Percentiles rank a stretch among this genome's conserved stretches.
Conservation (phyloP, 2,113 vertebrate genomes). For the Ariopsis seemanni region DNA sequence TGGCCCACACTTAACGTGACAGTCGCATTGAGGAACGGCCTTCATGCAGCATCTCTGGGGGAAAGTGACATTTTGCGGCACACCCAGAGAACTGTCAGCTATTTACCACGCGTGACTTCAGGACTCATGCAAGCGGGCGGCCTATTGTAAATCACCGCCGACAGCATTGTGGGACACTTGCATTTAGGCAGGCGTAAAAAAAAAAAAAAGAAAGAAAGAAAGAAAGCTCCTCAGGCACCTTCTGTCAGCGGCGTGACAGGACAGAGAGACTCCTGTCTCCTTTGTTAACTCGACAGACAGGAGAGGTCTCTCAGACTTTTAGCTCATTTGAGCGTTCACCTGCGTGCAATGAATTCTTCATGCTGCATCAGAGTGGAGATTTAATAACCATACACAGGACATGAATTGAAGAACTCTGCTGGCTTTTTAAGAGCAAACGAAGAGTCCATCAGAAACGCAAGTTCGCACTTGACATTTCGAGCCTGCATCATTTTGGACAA, state of each 20-base stretch:
- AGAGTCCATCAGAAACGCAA: conserved; percentile 14
- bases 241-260: conserved; percentile 50
- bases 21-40: conserved; percentile 47
- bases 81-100: conserved; percentile 29
- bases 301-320: conserved; percentile 17
- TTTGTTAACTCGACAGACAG: conserved; percentile 32
- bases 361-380: neutral
- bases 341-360: conserved; percentile 13
- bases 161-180: conserved; percentile 29
- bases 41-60: conserved; percentile 47
- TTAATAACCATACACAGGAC: neutral
- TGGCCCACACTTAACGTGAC: conserved; percentile 48
- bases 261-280: conserved; percentile 29
- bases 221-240: conserved; percentile 18
- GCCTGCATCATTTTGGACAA: conserved; percentile 15
- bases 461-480: conserved; percentile 21
- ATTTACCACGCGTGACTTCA: conserved; percentile 29
- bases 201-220: neutral
- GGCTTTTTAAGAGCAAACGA: neutral
- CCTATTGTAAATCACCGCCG: conserved; percentile 36
- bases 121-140: conserved; percentile 20
- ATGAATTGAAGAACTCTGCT: neutral
- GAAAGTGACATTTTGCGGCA: conserved; percentile 49
- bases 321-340: conserved; percentile 5
- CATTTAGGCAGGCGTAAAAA: conserved; percentile 26